Conservation (phyloP, 2,797 vertebrate species). For the Eurystomus glaucurus region DNA sequence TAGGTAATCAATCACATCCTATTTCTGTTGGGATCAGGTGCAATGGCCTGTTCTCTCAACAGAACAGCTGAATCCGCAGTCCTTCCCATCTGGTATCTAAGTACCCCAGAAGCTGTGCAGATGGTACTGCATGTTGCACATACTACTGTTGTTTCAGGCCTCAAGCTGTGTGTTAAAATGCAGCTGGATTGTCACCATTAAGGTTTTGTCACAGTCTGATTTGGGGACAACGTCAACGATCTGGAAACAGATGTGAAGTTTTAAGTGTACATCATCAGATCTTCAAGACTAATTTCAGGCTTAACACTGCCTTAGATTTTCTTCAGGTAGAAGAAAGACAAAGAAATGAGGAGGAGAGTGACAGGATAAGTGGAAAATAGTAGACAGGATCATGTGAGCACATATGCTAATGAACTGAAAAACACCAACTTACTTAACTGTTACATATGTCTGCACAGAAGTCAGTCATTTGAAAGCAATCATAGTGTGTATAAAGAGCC, state of each 20-base stretch:
- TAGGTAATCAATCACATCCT: accelerated
- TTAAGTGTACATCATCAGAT: neutral
- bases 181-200: neutral
- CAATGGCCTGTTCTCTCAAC: neutral
- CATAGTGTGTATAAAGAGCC: neutral
- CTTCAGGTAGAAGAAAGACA: neutral
- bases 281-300: neutral
- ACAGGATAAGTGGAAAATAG: neutral
- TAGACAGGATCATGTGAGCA: neutral
- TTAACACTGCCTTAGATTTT: neutral
- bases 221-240: neutral
- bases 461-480: neutral
- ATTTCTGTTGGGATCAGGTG: neutral
- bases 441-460: neutral
- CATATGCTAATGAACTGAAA: neutral
- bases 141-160: neutral
- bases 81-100: neutral
- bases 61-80: neutral
- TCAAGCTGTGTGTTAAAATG: neutral
- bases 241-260: neutral
- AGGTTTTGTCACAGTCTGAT: neutral
- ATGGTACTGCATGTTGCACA: neutral
- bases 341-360: neutral
- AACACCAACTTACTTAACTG: neutral
- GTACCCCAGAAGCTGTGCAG: neutral